Percentiles rank a stretch among this genome's conserved stretches.
Conservation (phyloP, 2,797 vertebrate species). For the Okamejei kenojei region DNA sequence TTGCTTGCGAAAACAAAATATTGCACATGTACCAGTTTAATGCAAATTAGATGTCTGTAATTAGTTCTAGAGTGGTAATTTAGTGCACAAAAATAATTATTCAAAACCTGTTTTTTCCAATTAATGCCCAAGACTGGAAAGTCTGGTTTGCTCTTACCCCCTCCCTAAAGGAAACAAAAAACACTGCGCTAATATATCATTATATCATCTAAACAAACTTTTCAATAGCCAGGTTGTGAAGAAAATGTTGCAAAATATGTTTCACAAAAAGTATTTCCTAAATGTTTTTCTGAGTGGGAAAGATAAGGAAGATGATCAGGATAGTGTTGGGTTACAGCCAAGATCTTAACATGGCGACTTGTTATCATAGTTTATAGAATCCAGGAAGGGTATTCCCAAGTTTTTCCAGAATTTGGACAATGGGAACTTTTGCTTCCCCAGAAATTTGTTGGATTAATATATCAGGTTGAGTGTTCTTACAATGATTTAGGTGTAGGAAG, state of each 20-base stretch:
- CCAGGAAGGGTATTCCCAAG: background rate
- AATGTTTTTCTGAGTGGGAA: background rate
- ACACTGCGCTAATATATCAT: conserved; percentile 29
- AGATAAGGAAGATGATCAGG: background rate
- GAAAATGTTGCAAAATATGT: background rate
- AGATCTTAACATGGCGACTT: background rate
- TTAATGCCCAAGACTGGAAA: conserved; percentile 32
- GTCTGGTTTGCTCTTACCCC: conserved; percentile 23
- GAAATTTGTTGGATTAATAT: background rate
- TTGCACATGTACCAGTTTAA: conserved; percentile 32
- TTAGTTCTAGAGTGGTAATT: conserved; percentile 36
- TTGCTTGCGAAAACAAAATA: conserved; percentile 24
- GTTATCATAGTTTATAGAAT: background rate
- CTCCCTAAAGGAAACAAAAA: conserved; percentile 18
- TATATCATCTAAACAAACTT: conserved; percentile 35
- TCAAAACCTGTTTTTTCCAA: conserved; percentile 35
- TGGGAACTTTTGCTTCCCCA: background rate
- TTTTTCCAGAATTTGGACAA: conserved; percentile 16
- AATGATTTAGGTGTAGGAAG: background rate
- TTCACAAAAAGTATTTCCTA: background rate
- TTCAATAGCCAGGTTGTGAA: conserved; percentile 22
- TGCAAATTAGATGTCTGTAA: conserved; percentile 35
- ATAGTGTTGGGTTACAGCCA: background rate
- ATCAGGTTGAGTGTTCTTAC: background rate
- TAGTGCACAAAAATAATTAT: conserved; percentile 37